Base-by-base conservation (phyloP, 2,888 invertebrate species). In the Osmoderma eremita region DNA sequence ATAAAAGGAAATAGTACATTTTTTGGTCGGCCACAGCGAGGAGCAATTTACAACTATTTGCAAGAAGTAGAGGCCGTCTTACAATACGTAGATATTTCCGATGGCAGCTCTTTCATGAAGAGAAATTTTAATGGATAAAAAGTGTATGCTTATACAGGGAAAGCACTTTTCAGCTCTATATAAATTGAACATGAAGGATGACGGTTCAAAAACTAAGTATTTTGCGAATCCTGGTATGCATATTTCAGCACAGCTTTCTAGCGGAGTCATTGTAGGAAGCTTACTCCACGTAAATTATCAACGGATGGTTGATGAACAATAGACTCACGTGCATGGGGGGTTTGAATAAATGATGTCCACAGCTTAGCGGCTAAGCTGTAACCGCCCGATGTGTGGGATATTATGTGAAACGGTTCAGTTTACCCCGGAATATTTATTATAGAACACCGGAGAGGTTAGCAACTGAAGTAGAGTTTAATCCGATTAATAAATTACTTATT, bases 291-390 rank as follows among this genome's bases (percentile, higher is more conserved):
- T 58, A 58, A 58, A 45, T 58, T 58, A 61, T 61, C 58, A 61
- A 61, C 58, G 58, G 36, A 45, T 36, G 58, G 24, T 24, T 61
- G 58, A 61, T 61, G 58, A 61, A 61, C 58, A 61, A 61, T 61
- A 36, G 58, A 45, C 45, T 61, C 58, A 61, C 58, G 58, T 48
- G 58, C 58, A 45, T 10, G 30, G 48, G 45, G 45, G 17, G 30
- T 30, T 48, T 61, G 41, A 61, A 61, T 61, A 61, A 61, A 61
- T 61, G 45, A 61, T 61, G 58, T 24, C 36, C 30, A 61, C 58
- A 61, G 58, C 58, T 61, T 61, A 61, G 58, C 45, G 45, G 45
- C 30, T 48, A 61, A 48, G 45, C 45, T 20, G 58, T 61, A 61
- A 45, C 45, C 58, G 58, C 18, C 30, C 30, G 45, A 36, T 45